Base-by-base conservation (phyloP, 1,140 invertebrate genomes). In the Physella acuta region DNA sequence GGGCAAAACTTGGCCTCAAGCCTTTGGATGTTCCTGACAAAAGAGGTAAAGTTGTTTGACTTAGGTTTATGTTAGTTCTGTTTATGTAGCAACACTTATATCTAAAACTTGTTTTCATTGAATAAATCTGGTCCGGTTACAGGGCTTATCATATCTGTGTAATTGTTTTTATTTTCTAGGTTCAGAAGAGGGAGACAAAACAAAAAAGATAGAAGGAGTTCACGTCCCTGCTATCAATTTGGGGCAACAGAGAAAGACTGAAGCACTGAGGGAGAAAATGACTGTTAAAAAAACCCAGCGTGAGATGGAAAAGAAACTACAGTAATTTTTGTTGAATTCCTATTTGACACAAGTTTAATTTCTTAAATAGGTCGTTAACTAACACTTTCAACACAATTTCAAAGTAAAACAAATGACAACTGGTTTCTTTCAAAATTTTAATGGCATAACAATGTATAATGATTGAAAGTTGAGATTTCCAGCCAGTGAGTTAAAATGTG, bases 1-100 rank as follows among this genome's bases (percentile, higher is more conserved):
- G 96, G 79, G 93, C 93, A 5, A 95, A 97, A 81, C 88, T 99
- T 20, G 96, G 96, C 2, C 86, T 99, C 1, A 97, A 97, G 82
- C 97, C 96, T 4, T 85, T 99, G 1, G 91, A 97, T 78, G 85
- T 94, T 4, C 28, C 64, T 36, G 52, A 24, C 3, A 14, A 33
- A 31, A 61, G 39, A 39, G 59, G 59, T 61, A 52, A 14, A 11
- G 5, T 44, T 44, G 8, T 11, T 11, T 11, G 20, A 11, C 39
- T 44, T 44, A 44, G 39, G 20, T 44, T 44, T 44, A 8, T 44
- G 8, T 44, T 44, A 44, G 39, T 44, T 20, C 39, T 11, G 39
- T 11, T 44, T 11, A 44, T 20, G 20, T 11, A 44, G 20, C 39
- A 44, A 44, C 8, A 44, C 39, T 11, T 11, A 44, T 44, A 44